Evolutionary conservation across 2,888 invertebrate species (phyloP), one percentile per base, ranked within the genome.

Genomic region (Adelognathus sp.): DNA sequence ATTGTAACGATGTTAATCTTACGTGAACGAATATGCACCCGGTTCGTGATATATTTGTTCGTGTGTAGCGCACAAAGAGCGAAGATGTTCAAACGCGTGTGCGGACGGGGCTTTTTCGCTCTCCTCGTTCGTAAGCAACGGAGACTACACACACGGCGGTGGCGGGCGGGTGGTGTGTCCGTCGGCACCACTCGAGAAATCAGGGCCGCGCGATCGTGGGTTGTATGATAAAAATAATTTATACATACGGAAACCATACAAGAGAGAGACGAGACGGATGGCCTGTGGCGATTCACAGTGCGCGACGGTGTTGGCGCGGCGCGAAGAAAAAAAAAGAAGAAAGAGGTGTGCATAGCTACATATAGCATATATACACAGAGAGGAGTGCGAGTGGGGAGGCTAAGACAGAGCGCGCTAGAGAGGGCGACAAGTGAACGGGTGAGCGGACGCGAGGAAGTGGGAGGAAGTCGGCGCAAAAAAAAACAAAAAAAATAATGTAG

Each of bases 161-260:
- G n/a, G n/a, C n/a, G n/a, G n/a, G n/a, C n/a, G n/a, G 50, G 54
- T 27, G 18, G 33, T 27, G 7, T 31, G 63, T 66, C 76, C 71
- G 71, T 76, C 76, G 31, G 71, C 44, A n/a, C 50, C 64, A 67
- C 71, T 70, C 77, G 41, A 46, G 27, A 71, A 79, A 79, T 70
- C 67, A 64, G 46, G 58, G 31, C 60, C 71, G n/a, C n/a, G n/a
- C n/a, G 63, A 75, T 74, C 73, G 50, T 60, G 70, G 77, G 79
- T 79, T 81, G n/a, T n/a, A 75, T 67, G 83, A 85, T 83, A 81
- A 84, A 86, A 86, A 86, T 86, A 85, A 85, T 86, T 86, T 83
- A 81, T 72, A 79, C 79, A 71, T 79, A 76, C 82, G 80, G 81
- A 80, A 80, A 79, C 81, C 83, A 83, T 83, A 81, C 74, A 83